These are phyloP conservation scores for Colletes collaris DNA, from an alignment of 2,888 invertebrate species.

Conservation along the genomic window DNA sequence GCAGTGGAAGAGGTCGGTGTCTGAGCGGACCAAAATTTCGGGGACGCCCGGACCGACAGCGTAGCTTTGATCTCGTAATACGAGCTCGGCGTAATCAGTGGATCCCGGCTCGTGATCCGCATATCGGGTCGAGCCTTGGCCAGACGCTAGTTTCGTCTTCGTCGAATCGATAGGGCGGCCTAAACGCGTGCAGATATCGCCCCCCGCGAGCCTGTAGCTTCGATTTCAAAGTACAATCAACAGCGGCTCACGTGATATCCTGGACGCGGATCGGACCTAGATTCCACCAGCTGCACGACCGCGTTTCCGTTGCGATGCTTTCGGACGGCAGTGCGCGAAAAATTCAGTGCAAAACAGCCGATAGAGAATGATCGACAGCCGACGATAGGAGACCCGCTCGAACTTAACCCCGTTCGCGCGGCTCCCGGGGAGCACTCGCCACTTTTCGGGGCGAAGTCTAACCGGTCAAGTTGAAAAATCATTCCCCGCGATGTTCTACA, in stretches of 20 bases:
- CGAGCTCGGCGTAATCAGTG: no score
- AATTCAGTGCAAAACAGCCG: slow-evolving; percentile 53
- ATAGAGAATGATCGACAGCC: slow-evolving; percentile 59
- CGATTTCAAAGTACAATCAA: slow-evolving; percentile 66
- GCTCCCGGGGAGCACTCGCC: slow-evolving; percentile 19
- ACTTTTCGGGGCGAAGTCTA: slow-evolving; percentile 47
- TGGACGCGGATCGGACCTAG: slow-evolving; percentile 50
- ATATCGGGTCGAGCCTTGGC: not conserved
- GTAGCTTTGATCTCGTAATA: no score
- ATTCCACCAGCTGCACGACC: slow-evolving; percentile 69
- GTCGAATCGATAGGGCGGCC: not conserved
- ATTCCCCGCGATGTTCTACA: not conserved
- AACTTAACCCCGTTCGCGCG: slow-evolving; percentile 64
- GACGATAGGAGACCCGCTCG: slow-evolving; percentile 45
- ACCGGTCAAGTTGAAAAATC: not conserved
- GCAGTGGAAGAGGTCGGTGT: no score
- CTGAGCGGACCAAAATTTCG: no score
- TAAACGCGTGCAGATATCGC: slow-evolving; percentile 37
- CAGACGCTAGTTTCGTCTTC: not conserved
- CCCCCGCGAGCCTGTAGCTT: slow-evolving; percentile 58
- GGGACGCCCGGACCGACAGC: no score
- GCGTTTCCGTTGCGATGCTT: slow-evolving; percentile 49
- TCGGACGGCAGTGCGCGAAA: not conserved
- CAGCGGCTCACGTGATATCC: slow-evolving; percentile 51
- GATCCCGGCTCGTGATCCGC: slow-evolving; percentile 2